A percentile compares a stretch with the other conserved stretches of the same genome.
phyloP scores from a whole-genome alignment of 2,113 vertebrate genomes.

The Chamaea fasciata region DNA sequence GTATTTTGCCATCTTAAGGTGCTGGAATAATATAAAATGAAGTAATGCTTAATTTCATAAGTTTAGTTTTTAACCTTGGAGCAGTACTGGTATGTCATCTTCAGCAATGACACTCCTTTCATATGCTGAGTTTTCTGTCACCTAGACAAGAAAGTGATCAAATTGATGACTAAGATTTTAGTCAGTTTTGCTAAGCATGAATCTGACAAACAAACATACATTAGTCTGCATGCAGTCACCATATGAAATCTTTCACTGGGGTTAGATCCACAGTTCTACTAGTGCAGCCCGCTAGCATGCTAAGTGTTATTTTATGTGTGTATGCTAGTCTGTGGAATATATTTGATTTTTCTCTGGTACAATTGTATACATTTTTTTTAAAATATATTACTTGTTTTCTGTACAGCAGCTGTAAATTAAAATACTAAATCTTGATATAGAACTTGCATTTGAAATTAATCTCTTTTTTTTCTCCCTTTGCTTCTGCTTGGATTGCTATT shows the following conservation, averaged over 20 bases:
- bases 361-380: neutral
- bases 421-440: neutral
- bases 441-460: neutral
- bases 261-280: neutral
- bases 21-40: neutral
- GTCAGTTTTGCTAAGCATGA: neutral
- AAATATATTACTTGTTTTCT: neutral
- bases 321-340: neutral
- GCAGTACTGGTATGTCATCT: neutral
- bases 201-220: neutral
- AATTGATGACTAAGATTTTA: neutral
- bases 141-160: neutral
- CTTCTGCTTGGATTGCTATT: conserved; percentile 1
- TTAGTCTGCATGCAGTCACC: neutral
- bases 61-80: neutral
- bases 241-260: neutral
- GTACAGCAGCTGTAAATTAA: neutral
- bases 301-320: neutral
- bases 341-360: neutral
- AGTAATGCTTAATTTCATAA: neutral
- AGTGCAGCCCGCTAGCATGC: neutral
- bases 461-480: neutral
- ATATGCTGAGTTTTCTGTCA: neutral
- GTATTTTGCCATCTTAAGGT: neutral
- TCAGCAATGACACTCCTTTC: neutral